Evolutionary conservation across 2,113 vertebrate genomes (phyloP), one percentile per base, ranked within the genome.

Genomic region (Amphiprion ocellaris): DNA sequence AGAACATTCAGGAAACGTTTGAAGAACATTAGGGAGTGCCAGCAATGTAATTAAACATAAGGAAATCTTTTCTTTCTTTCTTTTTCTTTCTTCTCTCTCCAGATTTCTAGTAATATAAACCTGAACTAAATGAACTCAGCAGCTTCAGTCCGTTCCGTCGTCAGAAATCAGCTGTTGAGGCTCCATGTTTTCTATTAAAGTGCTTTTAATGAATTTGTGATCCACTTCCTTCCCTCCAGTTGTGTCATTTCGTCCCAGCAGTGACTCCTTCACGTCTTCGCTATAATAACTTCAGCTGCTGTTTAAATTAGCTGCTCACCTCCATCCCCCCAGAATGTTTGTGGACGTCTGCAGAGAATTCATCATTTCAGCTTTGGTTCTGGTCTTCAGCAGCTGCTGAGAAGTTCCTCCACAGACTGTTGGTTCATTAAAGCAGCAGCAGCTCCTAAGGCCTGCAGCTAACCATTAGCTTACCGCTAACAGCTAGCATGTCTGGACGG

Each of bases 181-280:
- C 69, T 74, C 28, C 77, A 70, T 64, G 44, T 78, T 81, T 81
- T 66, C n/a, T 64, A 71, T 65, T 59, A 69, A 64, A 71, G n/a
- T 58, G 2, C 70, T 76, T 83, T 69, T 50, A 79, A 76, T 84
- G 54, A 84, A 82, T 82, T 73, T 84, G 2, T 84, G 74, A 84
- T 82, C 71, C 58, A 73, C 50, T 69, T 15, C 41, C 6, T 2
- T 54, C 74, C 77, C 63, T 73, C 33, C 0, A 76, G 71, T 87
- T 79, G 54, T 79, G 78, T 70, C 10, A 61, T 77, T 75, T 44
- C 0, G 0, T 14, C 24, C 2, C 44, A 58, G 65, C 17, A 21
- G 67, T 55, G 70, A 86, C 60, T 52, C 10, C 47, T 58, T 79
- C 54, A 66, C 24, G 26, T 72, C 61, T 70, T 66, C 74, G 39